Evolutionary conservation across 1,140 invertebrate species (phyloP), one percentile per base, ranked within the genome.

Genomic region (Diorhabda elongata): DNA sequence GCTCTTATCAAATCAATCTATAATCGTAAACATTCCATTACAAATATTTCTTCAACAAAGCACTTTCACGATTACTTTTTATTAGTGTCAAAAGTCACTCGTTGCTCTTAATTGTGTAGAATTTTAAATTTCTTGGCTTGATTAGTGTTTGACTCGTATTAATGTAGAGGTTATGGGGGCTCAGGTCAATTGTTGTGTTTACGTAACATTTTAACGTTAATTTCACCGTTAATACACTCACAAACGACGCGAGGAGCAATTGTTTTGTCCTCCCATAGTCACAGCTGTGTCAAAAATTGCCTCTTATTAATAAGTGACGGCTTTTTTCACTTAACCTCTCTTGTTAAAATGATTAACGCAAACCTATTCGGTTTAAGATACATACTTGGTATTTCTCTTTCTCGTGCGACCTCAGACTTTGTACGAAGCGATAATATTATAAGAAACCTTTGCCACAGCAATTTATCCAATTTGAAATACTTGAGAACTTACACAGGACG

Each of bases 151-250:
- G 71, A 76, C 75, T 73, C 71, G 69, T 63, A 67, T 74, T 71
- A 76, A 76, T 76, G 71, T 67, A 76, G 52, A 73, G 71, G 75
- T 73, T 73, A 74, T 70, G 71, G 66, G 72, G 71, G 71, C 64
- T 68, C 61, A 71, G 70, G 71, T 76, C 73, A 76, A 76, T 74
- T 74, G 65, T 68, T 71, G 68, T 74, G 75, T 76, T 76, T 74
- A 73, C 73, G 75, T 76, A 76, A 76, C 71, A 74, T 70, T 7
- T 67, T 43, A 62, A 62, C 56, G 42, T 69, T 43, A 62, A 62
- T 43, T 60, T 69, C 66, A 69, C 71, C 73, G 75, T 71, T 69
- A 58, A 68, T 52, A 66, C 57, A 61, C 26, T 8, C 47, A 43
- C 47, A 26, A 26, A 44, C 44, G n/a, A 6, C 9, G 56, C 57